Evolutionary conservation across 2,113 vertebrate species (phyloP).

Genomic region (Bungarus multicinctus): DNA sequence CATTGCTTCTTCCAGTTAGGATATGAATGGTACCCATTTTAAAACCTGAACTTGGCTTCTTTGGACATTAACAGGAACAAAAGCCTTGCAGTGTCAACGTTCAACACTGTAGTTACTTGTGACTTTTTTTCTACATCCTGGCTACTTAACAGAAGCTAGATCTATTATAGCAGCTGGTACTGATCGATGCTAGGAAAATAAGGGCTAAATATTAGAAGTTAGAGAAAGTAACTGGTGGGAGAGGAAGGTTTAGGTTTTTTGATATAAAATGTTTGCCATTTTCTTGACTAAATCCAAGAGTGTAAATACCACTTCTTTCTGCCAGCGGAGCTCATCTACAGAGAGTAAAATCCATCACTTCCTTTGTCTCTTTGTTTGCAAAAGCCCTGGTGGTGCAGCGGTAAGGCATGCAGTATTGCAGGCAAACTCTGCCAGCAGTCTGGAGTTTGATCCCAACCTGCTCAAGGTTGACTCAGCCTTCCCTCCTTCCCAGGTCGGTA

Average conservation of each 20-base stretch:
- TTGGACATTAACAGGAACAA: slow-evolving; percentile 48
- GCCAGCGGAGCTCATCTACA: neutral
- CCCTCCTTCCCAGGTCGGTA: neutral
- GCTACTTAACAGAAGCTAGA: slow-evolving; percentile 37
- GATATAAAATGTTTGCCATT: slow-evolving; percentile 32
- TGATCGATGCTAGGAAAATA: slow-evolving; percentile 52
- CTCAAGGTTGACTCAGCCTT: neutral
- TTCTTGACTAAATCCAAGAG: slow-evolving; percentile 28
- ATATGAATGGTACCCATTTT: slow-evolving; percentile 58
- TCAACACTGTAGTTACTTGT: slow-evolving; percentile 45
- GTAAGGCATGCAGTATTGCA: neutral
- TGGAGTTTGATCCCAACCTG: neutral
- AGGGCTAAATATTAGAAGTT: slow-evolving; percentile 64
- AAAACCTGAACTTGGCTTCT: slow-evolving; percentile 35
- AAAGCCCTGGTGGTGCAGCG: neutral
- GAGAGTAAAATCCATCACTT: slow-evolving; percentile 24
- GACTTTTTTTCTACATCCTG: slow-evolving; percentile 37
- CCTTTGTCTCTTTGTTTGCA: neutral
- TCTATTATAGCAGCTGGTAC: slow-evolving; percentile 30
- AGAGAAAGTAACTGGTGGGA: slow-evolving; percentile 32
- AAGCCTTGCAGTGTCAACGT: slow-evolving; percentile 54
- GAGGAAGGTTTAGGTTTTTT: neutral
- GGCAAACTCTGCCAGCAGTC: neutral
- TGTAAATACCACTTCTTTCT: slow-evolving; percentile 13
- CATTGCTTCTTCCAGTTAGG: slow-evolving; percentile 36